Percentiles rank a stretch among this genome's conserved stretches.
phyloP scores from a whole-genome alignment of 1,140 invertebrate species.

The Euglossa dilemma region DNA sequence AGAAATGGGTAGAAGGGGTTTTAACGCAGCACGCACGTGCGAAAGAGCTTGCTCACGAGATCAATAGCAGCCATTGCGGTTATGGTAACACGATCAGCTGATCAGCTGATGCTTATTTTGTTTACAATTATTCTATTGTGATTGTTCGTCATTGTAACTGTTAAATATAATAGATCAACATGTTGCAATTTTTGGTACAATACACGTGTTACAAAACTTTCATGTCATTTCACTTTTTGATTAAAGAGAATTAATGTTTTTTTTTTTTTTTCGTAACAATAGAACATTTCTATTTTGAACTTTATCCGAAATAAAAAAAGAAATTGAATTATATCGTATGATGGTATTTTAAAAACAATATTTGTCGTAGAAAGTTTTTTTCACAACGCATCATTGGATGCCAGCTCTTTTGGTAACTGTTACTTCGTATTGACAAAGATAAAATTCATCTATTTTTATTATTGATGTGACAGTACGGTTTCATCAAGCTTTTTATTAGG shows the following conservation, averaged over 20 bases:
- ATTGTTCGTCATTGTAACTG: too few species aligned
- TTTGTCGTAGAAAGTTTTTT: not conserved
- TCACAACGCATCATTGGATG: too few species aligned
- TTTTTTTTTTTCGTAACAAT: not conserved
- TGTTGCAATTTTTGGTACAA: too few species aligned
- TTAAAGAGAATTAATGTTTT: not conserved
- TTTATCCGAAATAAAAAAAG: not conserved
- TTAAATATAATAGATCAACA: not conserved
- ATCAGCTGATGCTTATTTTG: slow-evolving; percentile 54
- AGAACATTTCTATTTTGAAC: not conserved
- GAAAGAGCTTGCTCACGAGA: slow-evolving; percentile 50
- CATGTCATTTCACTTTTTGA: not conserved
- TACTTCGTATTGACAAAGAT: not conserved
- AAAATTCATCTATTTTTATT: not conserved
- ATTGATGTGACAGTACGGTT: not conserved
- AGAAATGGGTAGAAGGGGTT: slow-evolving; percentile 33
- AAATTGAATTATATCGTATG: not conserved
- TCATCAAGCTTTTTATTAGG: not conserved
- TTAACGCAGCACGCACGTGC: slow-evolving; percentile 45
- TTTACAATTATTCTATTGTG: slow-evolving; percentile 28
- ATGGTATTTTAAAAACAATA: not conserved
- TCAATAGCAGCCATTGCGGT: slow-evolving; percentile 71
- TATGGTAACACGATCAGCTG: slow-evolving; percentile 61
- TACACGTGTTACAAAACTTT: not conserved
- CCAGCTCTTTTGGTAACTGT: not conserved